Percentiles rank a stretch among this genome's conserved stretches.
Evolutionary conservation across 2,113 vertebrate genomes (phyloP).

Genomic region (Etia nguti): DNA sequence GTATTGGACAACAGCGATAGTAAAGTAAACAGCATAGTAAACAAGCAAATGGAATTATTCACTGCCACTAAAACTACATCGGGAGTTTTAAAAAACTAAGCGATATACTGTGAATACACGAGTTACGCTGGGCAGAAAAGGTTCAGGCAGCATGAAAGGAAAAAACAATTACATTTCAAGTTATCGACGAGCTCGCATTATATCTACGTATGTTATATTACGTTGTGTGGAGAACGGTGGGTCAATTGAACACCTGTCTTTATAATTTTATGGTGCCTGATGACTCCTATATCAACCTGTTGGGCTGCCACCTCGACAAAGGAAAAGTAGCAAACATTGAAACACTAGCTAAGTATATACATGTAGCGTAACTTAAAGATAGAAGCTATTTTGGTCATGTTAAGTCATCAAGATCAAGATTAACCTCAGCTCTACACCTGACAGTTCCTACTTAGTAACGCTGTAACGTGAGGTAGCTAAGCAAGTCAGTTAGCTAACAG

Average conservation of each 20-base stretch:
- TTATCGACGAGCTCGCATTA: not conserved
- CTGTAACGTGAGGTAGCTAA: no score
- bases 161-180: not conserved
- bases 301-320: slow-evolving; percentile 1
- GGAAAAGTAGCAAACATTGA: not conserved
- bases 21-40: no score
- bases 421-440: not conserved
- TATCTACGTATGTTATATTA: not conserved
- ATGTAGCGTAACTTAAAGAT: not conserved
- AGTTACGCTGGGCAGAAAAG: not conserved
- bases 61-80: not conserved
- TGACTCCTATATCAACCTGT: not conserved
- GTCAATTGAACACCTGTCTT: not conserved
- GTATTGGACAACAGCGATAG: not conserved
- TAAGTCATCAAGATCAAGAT: not conserved
- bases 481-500: not conserved
- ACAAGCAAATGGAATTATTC: not conserved
- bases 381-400: not conserved
- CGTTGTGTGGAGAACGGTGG: not conserved
- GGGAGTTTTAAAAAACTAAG: not conserved
- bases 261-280: not conserved
- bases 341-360: not conserved
- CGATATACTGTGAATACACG: not conserved
- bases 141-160: not conserved
- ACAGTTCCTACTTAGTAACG: not conserved